Conservation (phyloP, 2,797 vertebrate species). For the Etheostoma perlongum region DNA sequence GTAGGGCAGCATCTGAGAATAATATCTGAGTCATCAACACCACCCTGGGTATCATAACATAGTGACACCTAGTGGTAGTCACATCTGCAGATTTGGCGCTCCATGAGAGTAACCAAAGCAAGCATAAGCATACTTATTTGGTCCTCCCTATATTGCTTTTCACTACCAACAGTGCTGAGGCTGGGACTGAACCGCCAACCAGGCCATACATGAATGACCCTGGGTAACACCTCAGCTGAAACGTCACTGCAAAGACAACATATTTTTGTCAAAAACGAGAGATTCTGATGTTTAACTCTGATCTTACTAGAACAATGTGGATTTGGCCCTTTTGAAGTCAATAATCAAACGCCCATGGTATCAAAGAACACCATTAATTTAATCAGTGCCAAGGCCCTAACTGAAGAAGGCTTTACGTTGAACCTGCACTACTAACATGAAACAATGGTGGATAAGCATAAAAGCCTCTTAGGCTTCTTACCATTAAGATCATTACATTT, state of each 20-base stretch:
- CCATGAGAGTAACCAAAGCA: slow-evolving; percentile 12
- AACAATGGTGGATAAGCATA: slow-evolving; percentile 35
- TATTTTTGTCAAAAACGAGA: background rate
- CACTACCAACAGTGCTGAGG: background rate
- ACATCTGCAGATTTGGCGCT: slow-evolving; percentile 28
- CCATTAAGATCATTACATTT: slow-evolving; percentile 42
- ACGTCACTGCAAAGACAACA: background rate
- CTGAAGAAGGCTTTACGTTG: slow-evolving; percentile 26
- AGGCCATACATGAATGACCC: background rate
- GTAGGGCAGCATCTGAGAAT: slow-evolving; percentile 27
- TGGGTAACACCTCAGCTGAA: slow-evolving; percentile 2
- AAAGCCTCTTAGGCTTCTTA: slow-evolving; percentile 37
- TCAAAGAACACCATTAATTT: slow-evolving; percentile 12
- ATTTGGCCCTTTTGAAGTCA: background rate
- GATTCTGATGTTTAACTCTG: background rate
- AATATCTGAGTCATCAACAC: slow-evolving; percentile 48
- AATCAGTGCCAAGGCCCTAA: slow-evolving; percentile 2
- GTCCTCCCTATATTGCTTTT: background rate
- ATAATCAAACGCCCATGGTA: background rate
- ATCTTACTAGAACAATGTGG: background rate
- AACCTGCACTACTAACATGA: slow-evolving; percentile 26
- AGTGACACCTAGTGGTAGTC: slow-evolving; percentile 29
- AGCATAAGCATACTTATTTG: slow-evolving; percentile 5
- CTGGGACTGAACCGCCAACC: background rate
- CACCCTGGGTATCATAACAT: slow-evolving; percentile 31